phyloP scores from a whole-genome alignment of 2,888 invertebrate species.

The Phragmatobia fuliginosa region DNA sequence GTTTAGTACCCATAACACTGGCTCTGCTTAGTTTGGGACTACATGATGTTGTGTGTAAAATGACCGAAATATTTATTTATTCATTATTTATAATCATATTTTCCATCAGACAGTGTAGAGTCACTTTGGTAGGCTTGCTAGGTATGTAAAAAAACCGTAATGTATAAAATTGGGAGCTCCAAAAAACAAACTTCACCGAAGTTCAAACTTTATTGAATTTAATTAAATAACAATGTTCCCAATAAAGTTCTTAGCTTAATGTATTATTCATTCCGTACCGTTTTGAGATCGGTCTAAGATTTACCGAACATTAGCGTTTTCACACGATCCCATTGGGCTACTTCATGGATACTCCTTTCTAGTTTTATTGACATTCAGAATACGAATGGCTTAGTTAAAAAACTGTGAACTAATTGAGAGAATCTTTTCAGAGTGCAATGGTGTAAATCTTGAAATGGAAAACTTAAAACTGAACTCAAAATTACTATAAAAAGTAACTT shows the following conservation, averaged over 20 bases:
- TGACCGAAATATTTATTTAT: too few species aligned
- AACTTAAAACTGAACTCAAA: too few species aligned
- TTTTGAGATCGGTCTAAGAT: constrained; percentile 57
- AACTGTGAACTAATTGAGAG: constrained; percentile 28
- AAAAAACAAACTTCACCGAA: background rate
- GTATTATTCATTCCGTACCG: constrained; percentile 56
- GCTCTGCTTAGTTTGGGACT: too few species aligned
- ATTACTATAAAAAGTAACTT: too few species aligned
- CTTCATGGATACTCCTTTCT: constrained; percentile 59
- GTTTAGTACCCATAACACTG: too few species aligned
- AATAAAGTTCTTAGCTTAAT: constrained; percentile 35
- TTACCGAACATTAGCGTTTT: constrained; percentile 53
- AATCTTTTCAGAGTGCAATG: constrained; percentile 1
- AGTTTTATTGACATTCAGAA: constrained; percentile 51
- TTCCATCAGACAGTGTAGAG: too few species aligned
- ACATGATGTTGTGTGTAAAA: too few species aligned
- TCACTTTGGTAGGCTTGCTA: too few species aligned
- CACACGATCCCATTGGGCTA: constrained; percentile 57
- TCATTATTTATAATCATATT: too few species aligned
- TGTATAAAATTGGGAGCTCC: background rate
- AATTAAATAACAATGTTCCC: constrained; percentile 36
- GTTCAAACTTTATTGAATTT: constrained; percentile 20
- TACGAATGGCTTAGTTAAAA: constrained; percentile 46
- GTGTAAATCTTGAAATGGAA: too few species aligned
- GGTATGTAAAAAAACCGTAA: too few species aligned